Evolutionary conservation across 2,797 vertebrate genomes (phyloP), one percentile per base, ranked within the genome.

Genomic region (Urophycis tenuis): DNA sequence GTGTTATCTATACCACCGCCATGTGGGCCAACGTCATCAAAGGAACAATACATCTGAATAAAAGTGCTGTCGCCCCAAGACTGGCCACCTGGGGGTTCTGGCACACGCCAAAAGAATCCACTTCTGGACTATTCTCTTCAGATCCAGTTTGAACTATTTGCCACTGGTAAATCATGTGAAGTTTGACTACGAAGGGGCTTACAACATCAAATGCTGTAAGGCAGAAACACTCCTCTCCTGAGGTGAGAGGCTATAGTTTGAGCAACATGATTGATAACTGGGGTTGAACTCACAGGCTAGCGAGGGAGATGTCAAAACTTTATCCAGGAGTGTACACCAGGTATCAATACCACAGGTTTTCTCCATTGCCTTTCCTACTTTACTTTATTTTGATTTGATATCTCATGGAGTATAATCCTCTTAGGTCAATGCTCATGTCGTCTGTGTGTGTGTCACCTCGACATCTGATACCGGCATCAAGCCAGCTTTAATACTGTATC

Each of bases 21-120:
- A 87, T 89, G 83, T 88, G 85, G 85, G 86, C 85, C 83, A 88
- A 78, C 79, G 80, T 87, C 81, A 83, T 80, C 81, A 85, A 79
- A 89, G 77, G 79, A 86, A 82, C 86, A 81, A 80, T 82, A 88
- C 72, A 86, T 87, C 76, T 83, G 76, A 75, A 60, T 69, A 83
- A 84, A 78, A 81, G 80, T 12, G 76, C 71, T 77, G 86, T 86
- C 86, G 87, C 8, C 81, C 85, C 78, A 77, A 81, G 79, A 84
- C 80, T 41, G 86, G 77, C 87, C 87, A 90, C 90, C 87, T 90
- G 86, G 86, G 73, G 71, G 22, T 73, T 79, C 53, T 88, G 84
- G 87, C 87, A 77, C 77, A 34, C 0, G 22, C 32, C 76, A 34
- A 76, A 79, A 22, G 49, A 33, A 60, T 80, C 83, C 75, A 82